Conservation (phyloP, 1,140 invertebrate species). For the Ruditapes philippinarum region DNA sequence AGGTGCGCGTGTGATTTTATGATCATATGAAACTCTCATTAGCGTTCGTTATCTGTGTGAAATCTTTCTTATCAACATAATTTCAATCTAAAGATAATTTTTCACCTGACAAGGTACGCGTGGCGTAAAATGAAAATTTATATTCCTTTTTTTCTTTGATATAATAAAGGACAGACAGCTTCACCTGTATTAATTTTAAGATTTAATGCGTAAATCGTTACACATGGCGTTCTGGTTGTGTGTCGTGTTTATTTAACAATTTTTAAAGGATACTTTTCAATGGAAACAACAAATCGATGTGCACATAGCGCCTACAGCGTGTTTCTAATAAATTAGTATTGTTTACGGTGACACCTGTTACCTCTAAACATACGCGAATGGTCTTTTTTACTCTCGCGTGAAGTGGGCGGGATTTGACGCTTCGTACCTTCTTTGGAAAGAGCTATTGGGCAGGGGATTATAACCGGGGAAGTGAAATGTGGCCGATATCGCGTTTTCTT, state of each 20-base stretch:
- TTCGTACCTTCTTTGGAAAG: not conserved
- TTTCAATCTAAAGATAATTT: slow-evolving; percentile 60
- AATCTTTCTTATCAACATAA: slow-evolving; percentile 52
- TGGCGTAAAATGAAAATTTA: slow-evolving; percentile 42
- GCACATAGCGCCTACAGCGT: slow-evolving; percentile 9
- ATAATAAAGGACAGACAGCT: not conserved
- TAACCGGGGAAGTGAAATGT: not conserved
- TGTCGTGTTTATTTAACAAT: slow-evolving; percentile 24
- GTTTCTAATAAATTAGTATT: slow-evolving; percentile 49
- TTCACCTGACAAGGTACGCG: slow-evolving; percentile 60
- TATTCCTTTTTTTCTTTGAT: not conserved
- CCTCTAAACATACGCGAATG: slow-evolving; percentile 23
- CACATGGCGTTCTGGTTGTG: not conserved
- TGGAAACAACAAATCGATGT: slow-evolving; percentile 42
- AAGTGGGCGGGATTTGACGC: slow-evolving; percentile 41
- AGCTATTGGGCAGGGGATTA: slow-evolving; percentile 26
- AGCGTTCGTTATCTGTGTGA: slow-evolving; percentile 46
- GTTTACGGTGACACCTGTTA: slow-evolving; percentile 58
- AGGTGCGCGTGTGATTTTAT: slow-evolving; percentile 57
- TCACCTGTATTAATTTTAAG: slow-evolving; percentile 7
- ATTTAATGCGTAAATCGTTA: not conserved
- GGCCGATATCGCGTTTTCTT: not conserved
- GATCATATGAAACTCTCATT: slow-evolving; percentile 60
- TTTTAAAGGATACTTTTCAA: slow-evolving; percentile 14
- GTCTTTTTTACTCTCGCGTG: slow-evolving; percentile 13